phyloP scores from a whole-genome alignment of 2,113 vertebrate genomes.

The Sterrhoptilus dennistouni region DNA sequence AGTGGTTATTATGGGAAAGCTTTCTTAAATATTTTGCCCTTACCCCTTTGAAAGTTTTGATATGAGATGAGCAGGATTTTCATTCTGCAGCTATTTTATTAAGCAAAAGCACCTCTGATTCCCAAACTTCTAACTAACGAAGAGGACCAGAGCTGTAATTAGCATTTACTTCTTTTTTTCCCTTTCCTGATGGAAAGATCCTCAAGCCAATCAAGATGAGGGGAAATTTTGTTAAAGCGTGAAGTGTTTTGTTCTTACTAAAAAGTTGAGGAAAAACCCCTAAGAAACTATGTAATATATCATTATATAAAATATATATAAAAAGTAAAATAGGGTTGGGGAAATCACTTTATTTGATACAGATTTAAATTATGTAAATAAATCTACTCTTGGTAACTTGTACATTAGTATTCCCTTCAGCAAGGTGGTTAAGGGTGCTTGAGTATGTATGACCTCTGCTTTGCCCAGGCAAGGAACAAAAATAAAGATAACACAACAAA shows the following conservation, averaged over 20 bases:
- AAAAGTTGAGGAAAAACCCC: not conserved
- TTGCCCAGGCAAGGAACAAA: not conserved
- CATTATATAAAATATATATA: conserved; percentile 2
- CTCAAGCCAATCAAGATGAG: conserved; percentile 39
- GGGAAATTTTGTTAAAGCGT: conserved; percentile 20
- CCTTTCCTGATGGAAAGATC: conserved; percentile 22
- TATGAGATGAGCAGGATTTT: conserved; percentile 48
- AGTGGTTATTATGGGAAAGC: conserved; percentile 30
- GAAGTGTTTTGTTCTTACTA: conserved; percentile 15
- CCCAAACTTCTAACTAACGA: conserved; percentile 23
- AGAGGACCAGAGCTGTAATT: conserved; percentile 53
- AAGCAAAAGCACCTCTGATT: conserved; percentile 52
- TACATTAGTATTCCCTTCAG: not conserved
- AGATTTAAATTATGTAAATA: conserved; percentile 38
- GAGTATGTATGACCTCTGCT: not conserved
- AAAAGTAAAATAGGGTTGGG: not conserved
- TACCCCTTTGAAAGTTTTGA: conserved; percentile 9
- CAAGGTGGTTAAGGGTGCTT: not conserved
- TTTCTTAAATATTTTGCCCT: conserved; percentile 53
- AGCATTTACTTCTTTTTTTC: not conserved
- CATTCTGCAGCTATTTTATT: conserved; percentile 60
- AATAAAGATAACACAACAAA: not conserved
- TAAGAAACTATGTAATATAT: not conserved
- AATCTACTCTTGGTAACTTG: not conserved
- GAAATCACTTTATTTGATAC: conserved; percentile 20